These are phyloP conservation scores for Xanthorhoe designata DNA, from an alignment of 2,888 invertebrate species.

Conservation along the genomic window DNA sequence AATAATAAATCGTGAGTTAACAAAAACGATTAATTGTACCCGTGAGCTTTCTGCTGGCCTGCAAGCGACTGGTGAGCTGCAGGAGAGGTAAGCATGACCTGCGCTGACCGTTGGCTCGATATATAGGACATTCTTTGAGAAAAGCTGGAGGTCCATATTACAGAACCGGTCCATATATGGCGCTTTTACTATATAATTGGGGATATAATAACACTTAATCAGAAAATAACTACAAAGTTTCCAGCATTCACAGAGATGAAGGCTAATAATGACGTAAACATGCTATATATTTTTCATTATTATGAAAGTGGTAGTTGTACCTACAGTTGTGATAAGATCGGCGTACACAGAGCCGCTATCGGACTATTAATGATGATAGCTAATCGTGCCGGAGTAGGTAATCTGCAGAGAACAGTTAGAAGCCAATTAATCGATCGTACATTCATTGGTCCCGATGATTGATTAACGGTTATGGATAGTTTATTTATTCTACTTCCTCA, in stretches of 20 bases:
- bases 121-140: no score
- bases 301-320: constrained; percentile 36
- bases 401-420: constrained; percentile 31
- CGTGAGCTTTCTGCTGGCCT: no score
- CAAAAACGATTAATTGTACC: no score
- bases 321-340: constrained; percentile 42
- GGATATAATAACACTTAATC: no score
- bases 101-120: no score
- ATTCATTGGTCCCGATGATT: constrained; percentile 48
- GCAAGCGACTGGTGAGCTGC: no score
- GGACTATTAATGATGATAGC: constrained; percentile 48
- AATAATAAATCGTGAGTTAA: no score
- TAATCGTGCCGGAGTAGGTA: constrained; percentile 35
- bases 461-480: constrained; percentile 46
- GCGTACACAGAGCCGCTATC: constrained; percentile 50
- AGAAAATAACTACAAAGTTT: constrained; percentile 9
- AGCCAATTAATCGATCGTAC: constrained; percentile 52
- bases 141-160: no score
- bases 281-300: constrained; percentile 39
- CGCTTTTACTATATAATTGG: no score
- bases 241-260: constrained; percentile 9
- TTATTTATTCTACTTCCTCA: constrained; percentile 37
- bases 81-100: no score
- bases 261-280: constrained; percentile 35
- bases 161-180: no score